Conservation (phyloP, 1,140 invertebrate species). For the Zaprionus davidi region DNA sequence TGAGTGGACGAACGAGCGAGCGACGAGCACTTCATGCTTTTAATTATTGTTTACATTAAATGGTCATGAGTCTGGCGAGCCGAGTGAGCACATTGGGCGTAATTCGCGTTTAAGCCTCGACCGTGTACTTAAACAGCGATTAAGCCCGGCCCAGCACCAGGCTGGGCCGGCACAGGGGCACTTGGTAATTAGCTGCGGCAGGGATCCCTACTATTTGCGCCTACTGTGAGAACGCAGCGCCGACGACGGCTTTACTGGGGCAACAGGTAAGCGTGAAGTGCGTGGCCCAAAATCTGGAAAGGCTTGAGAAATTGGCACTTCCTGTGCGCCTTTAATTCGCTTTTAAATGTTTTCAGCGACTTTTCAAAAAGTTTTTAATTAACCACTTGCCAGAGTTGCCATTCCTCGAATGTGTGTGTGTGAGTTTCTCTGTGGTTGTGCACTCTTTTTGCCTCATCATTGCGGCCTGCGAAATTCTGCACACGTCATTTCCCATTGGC, state of each 20-base stretch:
- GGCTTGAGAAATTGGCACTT: conserved; percentile 44
- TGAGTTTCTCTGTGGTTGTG: conserved; percentile 4
- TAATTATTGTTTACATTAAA: conserved; percentile 83
- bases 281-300: conserved; percentile 36
- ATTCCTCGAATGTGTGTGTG: conserved; percentile 2
- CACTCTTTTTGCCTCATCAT: conserved; percentile 51
- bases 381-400: conserved; percentile 47
- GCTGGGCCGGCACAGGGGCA: not conserved
- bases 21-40: conserved; percentile 55
- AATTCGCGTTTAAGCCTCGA: conserved; percentile 76
- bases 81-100: conserved; percentile 68
- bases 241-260: conserved; percentile 53
- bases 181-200: conserved; percentile 56
- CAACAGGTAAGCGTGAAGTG: conserved; percentile 66
- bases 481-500: conserved; percentile 79
- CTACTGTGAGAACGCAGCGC: conserved; percentile 65
- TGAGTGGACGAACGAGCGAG: conserved; percentile 17
- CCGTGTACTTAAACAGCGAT: conserved; percentile 80
- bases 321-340: conserved; percentile 64
- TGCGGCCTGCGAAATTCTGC: conserved; percentile 72
- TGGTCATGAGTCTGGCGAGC: conserved; percentile 73
- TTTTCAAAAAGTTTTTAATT: conserved; percentile 69
- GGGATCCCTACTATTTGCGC: conserved; percentile 12
- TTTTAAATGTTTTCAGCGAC: conserved; percentile 64
- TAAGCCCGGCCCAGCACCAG: conserved; percentile 46